A percentile compares a stretch with the other conserved stretches of the same genome.
Evolutionary conservation across 2,797 vertebrate species (phyloP).

Genomic region (Sebastolobus altivelis): DNA sequence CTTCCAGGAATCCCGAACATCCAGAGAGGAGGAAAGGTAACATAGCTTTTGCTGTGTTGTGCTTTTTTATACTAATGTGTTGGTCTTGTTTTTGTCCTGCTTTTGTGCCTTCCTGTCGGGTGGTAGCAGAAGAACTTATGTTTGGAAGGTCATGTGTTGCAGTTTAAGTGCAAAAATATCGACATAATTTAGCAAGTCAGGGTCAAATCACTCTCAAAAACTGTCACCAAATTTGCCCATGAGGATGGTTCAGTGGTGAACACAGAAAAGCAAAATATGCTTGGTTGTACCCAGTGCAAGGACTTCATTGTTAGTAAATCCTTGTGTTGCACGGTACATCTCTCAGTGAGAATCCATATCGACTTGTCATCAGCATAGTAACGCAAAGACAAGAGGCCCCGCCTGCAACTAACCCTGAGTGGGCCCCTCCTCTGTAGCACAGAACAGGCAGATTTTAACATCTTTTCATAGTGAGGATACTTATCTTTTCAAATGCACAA

Average conservation of each 20-base stretch:
- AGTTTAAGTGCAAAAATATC: not conserved
- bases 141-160: not conserved
- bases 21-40: conserved; percentile 68
- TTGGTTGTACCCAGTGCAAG: not conserved
- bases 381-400: not conserved
- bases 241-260: not conserved
- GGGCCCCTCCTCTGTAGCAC: not conserved
- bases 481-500: too few relatives aligned
- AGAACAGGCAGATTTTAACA: not conserved
- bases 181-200: not conserved
- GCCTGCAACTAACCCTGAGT: not conserved
- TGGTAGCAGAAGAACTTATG: not conserved
- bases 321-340: not conserved
- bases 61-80: not conserved
- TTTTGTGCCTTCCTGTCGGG: not conserved
- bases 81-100: not conserved
- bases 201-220: not conserved
- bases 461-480: not conserved
- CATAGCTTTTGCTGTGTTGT: not conserved
- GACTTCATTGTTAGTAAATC: not conserved
- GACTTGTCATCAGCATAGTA: not conserved
- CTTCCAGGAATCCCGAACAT: conserved; percentile 22
- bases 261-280: not conserved
- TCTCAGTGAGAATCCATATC: not conserved
- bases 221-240: not conserved